phyloP scores from a whole-genome alignment of 2,888 invertebrate genomes.

The Neoitamus cyanurus region DNA sequence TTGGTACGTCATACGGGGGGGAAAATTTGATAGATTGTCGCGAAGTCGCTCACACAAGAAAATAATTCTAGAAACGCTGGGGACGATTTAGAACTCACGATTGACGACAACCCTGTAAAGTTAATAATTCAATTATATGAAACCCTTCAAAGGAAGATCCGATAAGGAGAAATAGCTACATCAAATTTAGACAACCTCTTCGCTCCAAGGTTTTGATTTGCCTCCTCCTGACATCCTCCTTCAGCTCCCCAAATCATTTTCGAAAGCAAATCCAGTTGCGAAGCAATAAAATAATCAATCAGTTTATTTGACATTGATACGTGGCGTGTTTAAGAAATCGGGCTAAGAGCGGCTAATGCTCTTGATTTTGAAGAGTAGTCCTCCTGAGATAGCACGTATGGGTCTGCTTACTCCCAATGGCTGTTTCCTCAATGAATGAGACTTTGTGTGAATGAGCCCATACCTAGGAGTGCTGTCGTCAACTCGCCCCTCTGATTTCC shows the following conservation, averaged over 20 bases:
- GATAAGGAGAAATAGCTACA: neutral
- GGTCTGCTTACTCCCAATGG: neutral
- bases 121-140: neutral
- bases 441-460: neutral
- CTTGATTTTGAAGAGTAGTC: neutral
- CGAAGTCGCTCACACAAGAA: too few relatives aligned
- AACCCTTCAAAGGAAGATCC: neutral
- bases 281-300: neutral
- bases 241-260: neutral
- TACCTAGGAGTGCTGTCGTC: neutral
- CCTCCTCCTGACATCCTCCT: neutral
- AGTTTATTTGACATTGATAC: neutral
- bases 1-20: too few relatives aligned
- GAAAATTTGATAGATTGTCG: too few relatives aligned
- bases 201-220: neutral
- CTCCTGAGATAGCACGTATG: neutral
- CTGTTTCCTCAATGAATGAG: neutral
- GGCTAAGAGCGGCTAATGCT: neutral
- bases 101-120: neutral
- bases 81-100: neutral
- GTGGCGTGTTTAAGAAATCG: neutral
- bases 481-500: neutral
- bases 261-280: neutral
- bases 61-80: too few relatives aligned
- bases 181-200: neutral